Percentiles rank a stretch among this genome's conserved stretches.
phyloP scores from a whole-genome alignment of 2,888 invertebrate genomes.

The Eubasilissa splendida region DNA sequence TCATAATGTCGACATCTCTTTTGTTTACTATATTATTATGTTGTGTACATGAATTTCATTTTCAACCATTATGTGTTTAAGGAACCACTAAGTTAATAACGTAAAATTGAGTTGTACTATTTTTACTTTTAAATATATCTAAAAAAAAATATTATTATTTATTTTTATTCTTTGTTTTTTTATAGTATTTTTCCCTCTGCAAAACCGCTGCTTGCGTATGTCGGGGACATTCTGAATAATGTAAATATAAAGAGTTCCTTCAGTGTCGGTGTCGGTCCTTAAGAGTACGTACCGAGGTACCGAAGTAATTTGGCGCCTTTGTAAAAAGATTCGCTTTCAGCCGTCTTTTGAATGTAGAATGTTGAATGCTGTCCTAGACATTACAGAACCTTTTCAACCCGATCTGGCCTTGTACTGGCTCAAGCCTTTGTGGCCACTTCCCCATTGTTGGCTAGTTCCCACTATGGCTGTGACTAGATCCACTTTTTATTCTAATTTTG shows the following conservation, averaged over 20 bases:
- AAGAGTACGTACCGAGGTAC: constrained; percentile 18
- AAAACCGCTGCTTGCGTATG: no score
- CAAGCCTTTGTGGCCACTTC: constrained; percentile 41
- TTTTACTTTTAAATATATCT: no score
- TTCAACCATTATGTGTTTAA: no score
- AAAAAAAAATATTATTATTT: no score
- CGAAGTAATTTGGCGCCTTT: constrained; percentile 38
- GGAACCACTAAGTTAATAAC: no score
- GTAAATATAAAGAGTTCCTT: constrained; percentile 3
- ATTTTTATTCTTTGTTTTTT: no score
- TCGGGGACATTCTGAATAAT: no score
- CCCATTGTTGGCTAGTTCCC: constrained; percentile 39
- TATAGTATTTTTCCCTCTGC: no score
- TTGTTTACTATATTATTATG: no score
- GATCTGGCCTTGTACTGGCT: constrained; percentile 39
- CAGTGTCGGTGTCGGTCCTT: constrained; percentile 3
- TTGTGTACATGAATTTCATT: no score
- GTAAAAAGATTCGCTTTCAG: constrained; percentile 43
- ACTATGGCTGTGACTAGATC: constrained; percentile 37
- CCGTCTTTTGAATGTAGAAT: constrained; percentile 31
- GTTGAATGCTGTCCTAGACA: constrained; percentile 36
- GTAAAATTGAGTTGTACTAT: no score
- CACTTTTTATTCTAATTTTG: constrained; percentile 26
- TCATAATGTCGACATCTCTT: no score
- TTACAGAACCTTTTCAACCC: constrained; percentile 43